Conservation (phyloP, 2,797 vertebrate genomes). For the Delichon dasypus region DNA sequence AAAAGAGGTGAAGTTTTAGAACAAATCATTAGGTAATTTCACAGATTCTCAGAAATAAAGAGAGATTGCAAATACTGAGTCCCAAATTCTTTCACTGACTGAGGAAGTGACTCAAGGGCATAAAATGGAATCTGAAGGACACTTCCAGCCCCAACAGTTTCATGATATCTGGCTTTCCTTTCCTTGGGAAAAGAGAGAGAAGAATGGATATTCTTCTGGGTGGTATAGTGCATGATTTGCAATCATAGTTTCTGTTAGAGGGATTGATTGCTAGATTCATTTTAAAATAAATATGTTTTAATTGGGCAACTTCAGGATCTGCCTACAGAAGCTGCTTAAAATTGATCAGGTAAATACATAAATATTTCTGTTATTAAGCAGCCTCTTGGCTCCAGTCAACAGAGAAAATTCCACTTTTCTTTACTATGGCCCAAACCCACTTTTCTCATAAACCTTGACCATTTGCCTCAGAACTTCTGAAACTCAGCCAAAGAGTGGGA, state of each 20-base stretch:
- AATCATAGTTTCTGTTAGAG: neutral
- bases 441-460: neutral
- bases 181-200: neutral
- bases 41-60: neutral
- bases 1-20: rapidly evolving
- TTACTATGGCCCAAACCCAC: neutral
- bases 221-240: neutral
- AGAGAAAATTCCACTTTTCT: neutral
- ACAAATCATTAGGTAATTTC: neutral
- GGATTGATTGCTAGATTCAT: neutral
- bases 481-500: neutral
- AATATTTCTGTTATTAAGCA: neutral
- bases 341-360: neutral
- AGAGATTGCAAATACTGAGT: neutral
- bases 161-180: neutral
- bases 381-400: neutral
- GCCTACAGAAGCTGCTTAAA: neutral
- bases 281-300: neutral
- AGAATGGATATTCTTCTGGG: neutral
- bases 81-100: neutral
- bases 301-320: neutral
- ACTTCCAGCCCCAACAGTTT: neutral
- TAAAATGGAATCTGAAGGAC: neutral
- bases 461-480: neutral
- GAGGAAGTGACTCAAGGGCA: neutral